These are phyloP conservation scores for Arbacia lixula DNA, from an alignment of 53 echinoderm and acorn worm species.

Conservation along the genomic window DNA sequence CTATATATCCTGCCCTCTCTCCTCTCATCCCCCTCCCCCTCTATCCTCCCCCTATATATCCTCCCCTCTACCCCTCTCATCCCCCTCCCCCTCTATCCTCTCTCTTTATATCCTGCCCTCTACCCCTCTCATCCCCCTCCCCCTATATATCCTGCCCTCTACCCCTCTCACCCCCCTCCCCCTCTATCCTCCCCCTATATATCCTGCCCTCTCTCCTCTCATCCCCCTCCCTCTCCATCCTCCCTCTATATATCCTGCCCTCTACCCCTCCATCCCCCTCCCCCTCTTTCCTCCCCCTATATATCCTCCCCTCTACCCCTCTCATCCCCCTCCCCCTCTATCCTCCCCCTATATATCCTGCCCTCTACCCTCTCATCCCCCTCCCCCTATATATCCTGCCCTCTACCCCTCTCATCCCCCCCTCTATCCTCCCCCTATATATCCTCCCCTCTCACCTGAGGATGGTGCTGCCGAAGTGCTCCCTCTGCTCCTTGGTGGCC, in stretches of 20 bases:
- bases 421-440: background rate
- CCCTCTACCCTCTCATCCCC: background rate
- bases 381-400: background rate
- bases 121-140: too few species aligned
- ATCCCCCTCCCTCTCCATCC: background rate
- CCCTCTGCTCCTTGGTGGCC: constrained; percentile 91
- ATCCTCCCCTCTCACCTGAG: constrained; percentile 70
- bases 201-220: background rate
- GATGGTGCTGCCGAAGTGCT: constrained; percentile 82
- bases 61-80: too few species aligned
- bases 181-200: background rate
- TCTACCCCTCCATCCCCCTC: background rate
- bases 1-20: too few species aligned
- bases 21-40: too few species aligned
- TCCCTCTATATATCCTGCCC: background rate
- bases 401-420: background rate
- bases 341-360: background rate
- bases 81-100: too few species aligned
- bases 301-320: background rate
- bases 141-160: too few species aligned
- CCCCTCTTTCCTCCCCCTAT: background rate
- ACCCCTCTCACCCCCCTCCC: too few species aligned
- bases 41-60: too few species aligned
- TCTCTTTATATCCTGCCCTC: too few species aligned
- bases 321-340: background rate